Evolutionary conservation across 2,888 invertebrate genomes (phyloP), one percentile per base, ranked within the genome.

Genomic region (Tholera decimalis): DNA sequence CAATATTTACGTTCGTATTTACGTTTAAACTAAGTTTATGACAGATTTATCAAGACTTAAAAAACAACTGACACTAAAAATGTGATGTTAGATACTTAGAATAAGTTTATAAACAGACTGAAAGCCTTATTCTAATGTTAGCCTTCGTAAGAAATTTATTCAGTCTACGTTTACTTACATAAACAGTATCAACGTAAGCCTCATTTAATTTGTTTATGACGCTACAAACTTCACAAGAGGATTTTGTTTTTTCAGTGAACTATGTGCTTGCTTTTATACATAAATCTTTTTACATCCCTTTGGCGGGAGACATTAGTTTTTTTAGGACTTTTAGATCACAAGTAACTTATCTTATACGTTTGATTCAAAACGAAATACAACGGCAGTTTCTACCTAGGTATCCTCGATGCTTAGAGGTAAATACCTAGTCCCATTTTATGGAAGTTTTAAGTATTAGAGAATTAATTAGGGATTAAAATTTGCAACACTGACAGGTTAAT

Each of bases 171-270:
- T 44, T 26, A 22, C 30, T 20, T 49, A 71, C 18, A 39, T 37
- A 53, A 26, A 70, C n/a, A 54, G 65, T 41, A 28, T 18, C 3
- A 41, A 41, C 11, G 24, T 35, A 59, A 41, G 26, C 41, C 28
- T 37, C 39, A 26, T 24, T 41, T 70, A 35, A 28, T 64, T 72
- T 50, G 24, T n/a, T 56, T 73, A 46, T 11, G 51, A 37, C 35
- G 50, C 24, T 41, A 46, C 15, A 51, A 51, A 53, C 26, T 47
- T 22, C 28, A 22, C 43, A n/a, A 30, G 20, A n/a, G 8, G 39
- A 39, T 50, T 54, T 39, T 71, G 30, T 55, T 62, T 43, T 44
- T 70, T 47, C 26, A 46, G 37, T 33, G 22, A 50, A 46, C 13
- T 39, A 46, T n/a, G 39, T 39, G 3, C 35, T 35, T 55, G 47